Percentiles rank a stretch among this genome's conserved stretches.
phyloP scores from a whole-genome alignment of 2,888 invertebrate genomes.

The Willowsia nigromaculata region DNA sequence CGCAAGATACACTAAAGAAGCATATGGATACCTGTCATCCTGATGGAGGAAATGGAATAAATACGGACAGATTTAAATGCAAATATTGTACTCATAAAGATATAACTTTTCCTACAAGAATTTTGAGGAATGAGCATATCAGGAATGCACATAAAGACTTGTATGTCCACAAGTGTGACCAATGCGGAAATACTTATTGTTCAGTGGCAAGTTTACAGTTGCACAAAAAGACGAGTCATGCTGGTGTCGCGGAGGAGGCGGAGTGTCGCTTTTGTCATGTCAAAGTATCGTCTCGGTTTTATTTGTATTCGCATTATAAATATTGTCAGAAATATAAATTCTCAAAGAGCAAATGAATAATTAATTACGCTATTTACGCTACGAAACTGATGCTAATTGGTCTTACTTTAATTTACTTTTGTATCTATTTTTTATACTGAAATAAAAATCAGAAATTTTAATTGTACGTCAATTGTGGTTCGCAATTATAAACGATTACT shows the following conservation, averaged over 20 bases:
- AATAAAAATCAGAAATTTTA: no score
- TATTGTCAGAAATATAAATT: no score
- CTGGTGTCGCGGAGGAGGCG: background rate
- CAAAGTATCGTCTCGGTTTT: background rate
- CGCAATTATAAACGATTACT: no score
- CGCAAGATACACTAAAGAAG: background rate
- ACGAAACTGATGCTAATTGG: no score
- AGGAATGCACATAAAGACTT: conserved; percentile 3
- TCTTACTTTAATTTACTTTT: no score
- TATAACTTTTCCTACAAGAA: background rate
- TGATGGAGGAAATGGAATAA: background rate
- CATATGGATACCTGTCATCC: background rate
- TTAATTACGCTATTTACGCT: no score
- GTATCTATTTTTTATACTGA: no score
- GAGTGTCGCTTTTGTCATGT: conserved; percentile 33
- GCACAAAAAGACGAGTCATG: conserved; percentile 33
- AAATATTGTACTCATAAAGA: background rate
- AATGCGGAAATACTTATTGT: conserved; percentile 25
- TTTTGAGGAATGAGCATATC: background rate
- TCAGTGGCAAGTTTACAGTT: conserved; percentile 44
- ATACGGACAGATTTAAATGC: background rate
- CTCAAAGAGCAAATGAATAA: no score
- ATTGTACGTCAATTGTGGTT: no score
- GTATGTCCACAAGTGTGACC: conserved; percentile 31
- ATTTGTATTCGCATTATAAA: conserved; percentile 29